Conservation (phyloP, 2,113 vertebrate species). For the Cavia porcellus region DNA sequence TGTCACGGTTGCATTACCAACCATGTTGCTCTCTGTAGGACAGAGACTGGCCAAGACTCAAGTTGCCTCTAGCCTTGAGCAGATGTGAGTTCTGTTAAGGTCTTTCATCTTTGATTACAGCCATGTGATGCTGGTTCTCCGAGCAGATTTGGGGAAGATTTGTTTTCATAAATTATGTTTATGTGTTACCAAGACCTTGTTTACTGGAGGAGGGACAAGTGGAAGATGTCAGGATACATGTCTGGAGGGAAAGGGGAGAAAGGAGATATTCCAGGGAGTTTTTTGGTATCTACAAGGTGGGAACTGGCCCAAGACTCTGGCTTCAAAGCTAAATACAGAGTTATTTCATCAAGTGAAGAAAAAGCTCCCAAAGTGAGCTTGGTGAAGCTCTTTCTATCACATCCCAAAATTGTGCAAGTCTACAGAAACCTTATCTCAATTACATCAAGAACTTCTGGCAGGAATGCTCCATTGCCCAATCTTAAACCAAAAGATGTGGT, state of each 20-base stretch:
- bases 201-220: constrained; percentile 69
- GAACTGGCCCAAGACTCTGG: not conserved
- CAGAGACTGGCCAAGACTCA: not conserved
- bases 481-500: constrained; percentile 51
- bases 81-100: not conserved
- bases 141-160: constrained; percentile 65
- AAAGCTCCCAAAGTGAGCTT: constrained; percentile 6
- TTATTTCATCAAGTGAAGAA: not conserved
- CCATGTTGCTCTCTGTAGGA: not conserved
- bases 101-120: constrained; percentile 68
- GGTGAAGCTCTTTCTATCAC: constrained; percentile 7
- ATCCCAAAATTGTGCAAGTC: constrained; percentile 37
- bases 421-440: constrained; percentile 60
- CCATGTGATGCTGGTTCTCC: constrained; percentile 40
- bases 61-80: not conserved
- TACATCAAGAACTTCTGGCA: constrained; percentile 63
- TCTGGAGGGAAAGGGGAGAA: not conserved
- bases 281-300: constrained; percentile 22
- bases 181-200: constrained; percentile 44
- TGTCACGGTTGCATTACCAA: accelerated
- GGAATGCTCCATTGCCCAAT: constrained; percentile 44
- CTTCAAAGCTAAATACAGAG: constrained; percentile 47
- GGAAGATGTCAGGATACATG: constrained; percentile 60
- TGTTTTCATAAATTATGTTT: constrained; percentile 81
- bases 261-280: not conserved